Conservation (phyloP, 2,797 vertebrate genomes). For the Pristis pectinata region DNA sequence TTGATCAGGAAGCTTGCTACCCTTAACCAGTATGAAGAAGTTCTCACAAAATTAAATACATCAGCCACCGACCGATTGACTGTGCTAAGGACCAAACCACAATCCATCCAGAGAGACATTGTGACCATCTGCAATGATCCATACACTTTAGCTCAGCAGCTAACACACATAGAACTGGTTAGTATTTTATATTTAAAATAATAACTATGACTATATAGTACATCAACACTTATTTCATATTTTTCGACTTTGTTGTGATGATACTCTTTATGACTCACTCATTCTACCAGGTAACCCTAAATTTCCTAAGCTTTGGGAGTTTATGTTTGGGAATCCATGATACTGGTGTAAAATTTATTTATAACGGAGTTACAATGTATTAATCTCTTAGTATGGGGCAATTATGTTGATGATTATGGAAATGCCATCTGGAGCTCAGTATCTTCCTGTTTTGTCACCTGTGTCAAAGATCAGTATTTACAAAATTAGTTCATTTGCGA, state of each 20-base stretch:
- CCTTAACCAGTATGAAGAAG: constrained; percentile 85
- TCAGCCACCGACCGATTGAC: constrained; percentile 69
- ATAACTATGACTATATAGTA: neutral
- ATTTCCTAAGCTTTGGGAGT: neutral
- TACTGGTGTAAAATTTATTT: neutral
- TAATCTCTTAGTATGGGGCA: neutral
- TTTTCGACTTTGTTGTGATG: neutral
- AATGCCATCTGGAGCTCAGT: neutral
- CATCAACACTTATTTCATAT: constrained; percentile 2
- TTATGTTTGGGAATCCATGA: neutral
- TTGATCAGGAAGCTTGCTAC: constrained; percentile 76
- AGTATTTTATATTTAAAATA: constrained; percentile 44
- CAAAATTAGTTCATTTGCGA: neutral
- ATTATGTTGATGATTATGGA: neutral
- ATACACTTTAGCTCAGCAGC: constrained; percentile 83
- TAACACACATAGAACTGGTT: constrained; percentile 91
- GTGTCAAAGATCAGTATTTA: neutral
- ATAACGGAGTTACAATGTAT: neutral
- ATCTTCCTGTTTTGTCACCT: neutral
- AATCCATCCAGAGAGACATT: constrained; percentile 77
- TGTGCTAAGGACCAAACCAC: constrained; percentile 76
- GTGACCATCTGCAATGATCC: constrained; percentile 82
- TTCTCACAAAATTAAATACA: constrained; percentile 76
- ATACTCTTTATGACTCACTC: neutral
- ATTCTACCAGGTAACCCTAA: neutral